Percentiles rank a stretch among this genome's conserved stretches.
phyloP scores from a whole-genome alignment of 2,888 invertebrate species.

The Yponomeuta sedellus region DNA sequence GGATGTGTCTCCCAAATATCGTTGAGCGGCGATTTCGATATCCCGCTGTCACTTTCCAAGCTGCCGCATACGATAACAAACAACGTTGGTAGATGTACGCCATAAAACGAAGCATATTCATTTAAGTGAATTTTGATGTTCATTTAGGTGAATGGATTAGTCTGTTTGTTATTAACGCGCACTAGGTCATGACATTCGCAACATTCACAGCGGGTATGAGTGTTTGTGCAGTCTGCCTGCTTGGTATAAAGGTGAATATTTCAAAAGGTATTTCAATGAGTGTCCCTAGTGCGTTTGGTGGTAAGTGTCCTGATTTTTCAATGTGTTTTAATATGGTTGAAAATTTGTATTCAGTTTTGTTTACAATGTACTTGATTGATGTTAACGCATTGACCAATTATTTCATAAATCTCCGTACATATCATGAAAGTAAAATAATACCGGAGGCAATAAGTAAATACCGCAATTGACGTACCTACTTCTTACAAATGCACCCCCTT shows the following conservation, averaged over 20 bases:
- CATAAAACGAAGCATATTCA: conserved; percentile 36
- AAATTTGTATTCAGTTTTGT: not conserved
- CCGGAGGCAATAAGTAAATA: conserved; percentile 59
- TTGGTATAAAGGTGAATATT: too few species aligned
- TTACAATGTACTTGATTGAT: conserved; percentile 1
- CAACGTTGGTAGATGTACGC: conserved; percentile 66
- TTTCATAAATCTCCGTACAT: conserved; percentile 44
- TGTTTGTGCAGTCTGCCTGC: too few species aligned
- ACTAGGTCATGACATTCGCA: not conserved
- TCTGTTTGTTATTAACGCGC: conserved; percentile 10
- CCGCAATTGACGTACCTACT: conserved; percentile 22
- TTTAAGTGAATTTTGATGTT: conserved; percentile 21
- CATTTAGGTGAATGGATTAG: conserved; percentile 20
- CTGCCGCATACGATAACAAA: conserved; percentile 78
- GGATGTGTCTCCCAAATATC: conserved; percentile 91
- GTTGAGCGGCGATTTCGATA: conserved; percentile 86
- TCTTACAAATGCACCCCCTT: conserved; percentile 19
- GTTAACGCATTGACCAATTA: conserved; percentile 17
- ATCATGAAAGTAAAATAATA: conserved; percentile 44
- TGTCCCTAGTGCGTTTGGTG: not conserved
- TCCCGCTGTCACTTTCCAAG: conserved; percentile 81
- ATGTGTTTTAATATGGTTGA: not conserved
- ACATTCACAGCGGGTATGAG: not conserved
- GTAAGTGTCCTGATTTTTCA: not conserved
- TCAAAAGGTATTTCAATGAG: not conserved